Base-by-base conservation (phyloP, 2,113 vertebrate genomes). In the Chamaea fasciata region DNA sequence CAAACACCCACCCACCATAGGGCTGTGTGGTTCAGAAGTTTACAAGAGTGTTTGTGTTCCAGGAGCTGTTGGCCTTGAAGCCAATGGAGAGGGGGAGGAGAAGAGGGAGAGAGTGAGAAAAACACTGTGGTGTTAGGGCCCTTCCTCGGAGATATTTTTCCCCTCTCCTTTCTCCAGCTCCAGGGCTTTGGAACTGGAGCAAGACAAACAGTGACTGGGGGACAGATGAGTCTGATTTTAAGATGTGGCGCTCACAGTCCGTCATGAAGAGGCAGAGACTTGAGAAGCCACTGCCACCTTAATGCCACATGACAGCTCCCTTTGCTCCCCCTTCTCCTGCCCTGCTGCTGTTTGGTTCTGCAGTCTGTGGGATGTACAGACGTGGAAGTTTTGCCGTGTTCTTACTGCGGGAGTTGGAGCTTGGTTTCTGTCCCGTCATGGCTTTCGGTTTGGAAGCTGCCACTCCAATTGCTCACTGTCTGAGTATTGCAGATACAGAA, bases 1-100 rank as follows among this genome's bases (percentile, higher is more conserved):
- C 94, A 95, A 97, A 97, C 96, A 96, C 96, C 96, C 95, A 96
- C 97, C 96, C 94, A 95, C 94, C 91, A 90, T 68, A 96, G 96
- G 95, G 96, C 91, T 97, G 94, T 95, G 95, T 89, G 94, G 96
- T 97, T 97, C 97, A 97, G 95, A 96, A 97, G 97, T 97, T 97
- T 97, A 95, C 93, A 96, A 94, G 96, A 96, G 89, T 92, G 92
- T 97, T 96, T 97, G 96, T 96, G 95, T 96, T 97, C 94, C 91
- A 96, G 95, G 92, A 95, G 94, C 90, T 95, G 85, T 92, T 96
- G 96, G 96, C 95, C 96, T 96, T 96, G 96, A 94, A 96, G 96
- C 89, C 91, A 92, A 64, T 90, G 87, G 91, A 94, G 93, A 91
- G 92, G 94, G 87, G 86, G 91, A 95, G 86, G 93, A 93, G 90